These are phyloP conservation scores for Ceratosolen solmsi DNA, from an alignment of 1,140 invertebrate species.

Conservation along the genomic window DNA sequence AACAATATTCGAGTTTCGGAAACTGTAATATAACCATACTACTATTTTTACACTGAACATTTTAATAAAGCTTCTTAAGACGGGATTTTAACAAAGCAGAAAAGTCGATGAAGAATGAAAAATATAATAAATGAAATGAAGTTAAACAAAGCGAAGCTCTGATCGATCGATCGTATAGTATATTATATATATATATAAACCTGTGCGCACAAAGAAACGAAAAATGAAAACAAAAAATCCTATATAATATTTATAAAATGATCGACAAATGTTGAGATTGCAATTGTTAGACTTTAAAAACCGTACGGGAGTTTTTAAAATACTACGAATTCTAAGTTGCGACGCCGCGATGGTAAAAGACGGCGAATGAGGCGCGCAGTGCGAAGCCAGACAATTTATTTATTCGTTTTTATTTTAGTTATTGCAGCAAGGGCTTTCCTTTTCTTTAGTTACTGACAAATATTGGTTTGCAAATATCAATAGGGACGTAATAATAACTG, in stretches of 20 bases:
- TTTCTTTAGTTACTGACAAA: no score
- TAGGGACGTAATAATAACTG: not conserved
- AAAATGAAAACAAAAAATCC: slow-evolving; percentile 3
- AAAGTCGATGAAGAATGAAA: not conserved
- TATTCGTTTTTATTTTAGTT: slow-evolving; percentile 17
- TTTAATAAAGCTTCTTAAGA: slow-evolving; percentile 55
- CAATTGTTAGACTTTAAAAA: slow-evolving; percentile 30
- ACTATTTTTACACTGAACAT: slow-evolving; percentile 71
- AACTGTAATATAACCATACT: slow-evolving; percentile 60
- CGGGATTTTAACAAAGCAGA: not conserved
- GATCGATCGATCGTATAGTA: slow-evolving; percentile 25
- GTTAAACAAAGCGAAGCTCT: slow-evolving; percentile 17
- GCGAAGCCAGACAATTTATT: slow-evolving; percentile 34
- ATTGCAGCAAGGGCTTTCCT: no score
- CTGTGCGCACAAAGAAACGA: slow-evolving; percentile 45
- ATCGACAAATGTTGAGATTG: slow-evolving; percentile 26
- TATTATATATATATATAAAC: no score
- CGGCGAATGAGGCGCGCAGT: slow-evolving; percentile 23
- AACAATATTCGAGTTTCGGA: slow-evolving; percentile 42
- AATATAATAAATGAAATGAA: slow-evolving; percentile 14
- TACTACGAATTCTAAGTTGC: not conserved
- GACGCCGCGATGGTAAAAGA: slow-evolving; percentile 6
- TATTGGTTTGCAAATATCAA: no score
- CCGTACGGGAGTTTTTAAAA: slow-evolving; percentile 20
- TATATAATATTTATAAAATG: slow-evolving; percentile 41